A percentile compares a stretch with the other conserved stretches of the same genome.
phyloP scores from a whole-genome alignment of 1,140 invertebrate species.

The Drosophila repleta region DNA sequence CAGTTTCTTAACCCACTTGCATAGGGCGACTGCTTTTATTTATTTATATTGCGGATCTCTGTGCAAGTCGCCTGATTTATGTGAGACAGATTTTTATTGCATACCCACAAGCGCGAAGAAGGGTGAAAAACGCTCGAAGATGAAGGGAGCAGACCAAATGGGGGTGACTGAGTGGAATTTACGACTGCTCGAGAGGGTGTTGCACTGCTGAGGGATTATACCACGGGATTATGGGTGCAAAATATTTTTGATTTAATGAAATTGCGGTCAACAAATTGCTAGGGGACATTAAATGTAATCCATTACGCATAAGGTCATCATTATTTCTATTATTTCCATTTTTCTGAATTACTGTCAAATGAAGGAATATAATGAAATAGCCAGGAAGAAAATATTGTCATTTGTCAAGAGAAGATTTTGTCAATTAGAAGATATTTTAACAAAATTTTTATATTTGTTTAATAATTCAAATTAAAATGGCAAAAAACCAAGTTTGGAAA shows the following conservation, averaged over 20 bases:
- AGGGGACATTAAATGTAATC: slow-evolving; percentile 7
- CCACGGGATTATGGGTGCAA: slow-evolving; percentile 40
- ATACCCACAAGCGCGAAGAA: slow-evolving; percentile 58
- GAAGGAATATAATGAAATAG: neutral
- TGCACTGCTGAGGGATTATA: slow-evolving; percentile 40
- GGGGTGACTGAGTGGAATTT: slow-evolving; percentile 68
- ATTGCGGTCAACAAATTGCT: slow-evolving; percentile 24
- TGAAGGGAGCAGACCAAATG: slow-evolving; percentile 36
- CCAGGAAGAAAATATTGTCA: neutral
- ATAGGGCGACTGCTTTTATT: neutral
- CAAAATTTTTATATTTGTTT: no score
- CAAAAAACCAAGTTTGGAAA: no score
- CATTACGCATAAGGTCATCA: slow-evolving; percentile 2
- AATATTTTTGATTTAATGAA: slow-evolving; percentile 31
- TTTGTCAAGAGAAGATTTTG: neutral
- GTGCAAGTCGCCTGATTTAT: slow-evolving; percentile 62
- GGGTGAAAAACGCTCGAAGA: slow-evolving; percentile 40
- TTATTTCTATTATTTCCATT: neutral
- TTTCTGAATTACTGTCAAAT: neutral
- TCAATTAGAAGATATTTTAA: no score
- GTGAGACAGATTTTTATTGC: slow-evolving; percentile 70
- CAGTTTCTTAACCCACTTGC: slow-evolving; percentile 32
- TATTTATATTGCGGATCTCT: slow-evolving; percentile 16
- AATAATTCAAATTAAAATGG: no score
- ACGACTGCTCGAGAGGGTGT: slow-evolving; percentile 52